Evolutionary conservation across 1,140 invertebrate species (phyloP), one percentile per base, ranked within the genome.

Genomic region (Aphaenogaster rudis): DNA sequence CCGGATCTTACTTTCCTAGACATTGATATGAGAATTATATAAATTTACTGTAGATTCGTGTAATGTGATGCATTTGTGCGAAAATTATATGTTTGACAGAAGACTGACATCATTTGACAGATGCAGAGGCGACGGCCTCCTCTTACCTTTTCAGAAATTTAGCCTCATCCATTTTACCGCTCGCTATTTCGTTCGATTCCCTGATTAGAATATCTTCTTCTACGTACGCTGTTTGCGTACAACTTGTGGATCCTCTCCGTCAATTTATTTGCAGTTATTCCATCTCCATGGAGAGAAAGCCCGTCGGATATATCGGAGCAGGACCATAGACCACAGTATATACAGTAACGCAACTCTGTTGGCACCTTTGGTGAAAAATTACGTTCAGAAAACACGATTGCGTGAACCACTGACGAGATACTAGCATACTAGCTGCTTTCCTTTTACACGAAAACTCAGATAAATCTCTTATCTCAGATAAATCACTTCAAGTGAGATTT

Each of bases 1-100:
- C 98, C 98, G 71, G 97, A 97, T 96, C 97, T 97, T 61, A 98
- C 97, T 95, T 98, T 97, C 91, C 97, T 98, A 90, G 93, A 86
- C 21, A 80, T 45, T 52, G 42, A 77, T 52, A 77, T 42, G 9
- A 86, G 0, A 50, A 39, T 36, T 11, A 64, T 82, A 66, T 21
- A 36, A 39, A 78, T 36, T 77, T 42, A 9, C 50, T 74, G 1
- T 21, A 81, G 21, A 84, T 50, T 54, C 3, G n/a, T 21, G 33
- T 85, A 48, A 63, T 11, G 63, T 78, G 33, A 45, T 21, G 54
- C 50, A 67, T 2, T 52, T 6, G 8, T 52, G 7, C 45, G 5
- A 81, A 77, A 78, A 78, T 77, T 11, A 72, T 54, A 76, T 48
- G 36, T 74, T 66, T 45, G 69, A 54, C 71, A 74, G 39, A 54